A percentile compares a stretch with the other conserved stretches of the same genome.
Conservation (phyloP, 2,113 vertebrate genomes). For the Neopipo cinnamomea region DNA sequence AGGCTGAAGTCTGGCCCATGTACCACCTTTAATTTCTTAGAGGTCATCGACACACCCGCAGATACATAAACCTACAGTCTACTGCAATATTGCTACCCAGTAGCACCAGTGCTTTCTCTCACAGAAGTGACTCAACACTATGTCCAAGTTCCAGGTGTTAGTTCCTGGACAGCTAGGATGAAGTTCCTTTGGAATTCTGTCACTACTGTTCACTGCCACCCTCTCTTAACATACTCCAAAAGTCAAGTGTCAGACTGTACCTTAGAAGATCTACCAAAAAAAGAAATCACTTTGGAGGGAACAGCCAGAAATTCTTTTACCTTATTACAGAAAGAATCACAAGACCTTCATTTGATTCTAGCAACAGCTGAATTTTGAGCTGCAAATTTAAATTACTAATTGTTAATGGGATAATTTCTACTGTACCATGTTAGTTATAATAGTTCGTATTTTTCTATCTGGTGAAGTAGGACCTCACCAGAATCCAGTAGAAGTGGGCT, state of each 20-base stretch:
- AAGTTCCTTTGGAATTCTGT: slow-evolving; percentile 17
- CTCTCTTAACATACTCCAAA: background rate
- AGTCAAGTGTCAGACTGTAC: background rate
- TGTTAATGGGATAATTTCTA: background rate
- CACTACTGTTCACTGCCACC: background rate
- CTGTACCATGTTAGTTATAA: background rate
- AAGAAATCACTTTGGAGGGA: background rate
- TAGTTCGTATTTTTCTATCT: background rate
- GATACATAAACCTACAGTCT: background rate
- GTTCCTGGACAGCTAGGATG: background rate
- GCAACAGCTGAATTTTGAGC: background rate
- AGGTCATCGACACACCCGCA: background rate
- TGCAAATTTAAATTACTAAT: background rate
- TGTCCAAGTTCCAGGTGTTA: background rate
- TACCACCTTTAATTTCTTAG: background rate
- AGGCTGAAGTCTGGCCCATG: background rate
- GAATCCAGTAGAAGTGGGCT: background rate
- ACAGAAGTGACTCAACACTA: background rate
- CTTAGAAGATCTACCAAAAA: background rate
- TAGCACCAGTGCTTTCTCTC: background rate
- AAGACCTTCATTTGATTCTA: background rate
- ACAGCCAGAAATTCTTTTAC: background rate
- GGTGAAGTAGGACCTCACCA: background rate
- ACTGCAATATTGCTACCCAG: background rate
- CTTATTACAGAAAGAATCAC: background rate